These are phyloP conservation scores for Siphlonurus alternatus DNA, from an alignment of 2,888 invertebrate species.

Conservation along the genomic window DNA sequence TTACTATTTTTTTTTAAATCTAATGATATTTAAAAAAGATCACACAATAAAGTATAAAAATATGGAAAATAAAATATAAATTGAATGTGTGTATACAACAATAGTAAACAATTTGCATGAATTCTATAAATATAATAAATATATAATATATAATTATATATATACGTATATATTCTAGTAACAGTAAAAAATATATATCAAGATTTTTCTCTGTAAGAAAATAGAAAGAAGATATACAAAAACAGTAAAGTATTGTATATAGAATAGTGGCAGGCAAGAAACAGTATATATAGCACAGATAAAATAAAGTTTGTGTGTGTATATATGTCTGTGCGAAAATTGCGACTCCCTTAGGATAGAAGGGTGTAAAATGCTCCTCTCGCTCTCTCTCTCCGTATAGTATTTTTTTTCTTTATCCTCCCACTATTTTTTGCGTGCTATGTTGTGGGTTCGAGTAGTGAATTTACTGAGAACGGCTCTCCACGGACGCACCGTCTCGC, in stretches of 20 bases:
- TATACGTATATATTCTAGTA: neutral
- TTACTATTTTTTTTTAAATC: too few relatives aligned
- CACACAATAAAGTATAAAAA: too few relatives aligned
- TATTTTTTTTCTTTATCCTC: neutral
- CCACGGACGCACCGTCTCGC: neutral
- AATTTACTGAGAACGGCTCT: neutral
- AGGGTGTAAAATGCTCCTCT: neutral
- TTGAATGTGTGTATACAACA: too few relatives aligned
- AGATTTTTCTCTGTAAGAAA: too few relatives aligned
- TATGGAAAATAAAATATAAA: too few relatives aligned
- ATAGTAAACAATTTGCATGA: too few relatives aligned
- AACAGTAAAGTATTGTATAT: neutral
- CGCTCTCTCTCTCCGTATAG: neutral
- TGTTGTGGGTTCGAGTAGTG: neutral
- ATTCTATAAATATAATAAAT: too few relatives aligned
- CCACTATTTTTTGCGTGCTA: too few relatives aligned
- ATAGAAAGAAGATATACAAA: too few relatives aligned
- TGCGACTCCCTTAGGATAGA: neutral
- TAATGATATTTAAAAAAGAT: too few relatives aligned
- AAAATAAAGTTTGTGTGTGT: neutral
- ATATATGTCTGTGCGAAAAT: neutral
- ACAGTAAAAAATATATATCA: neutral
- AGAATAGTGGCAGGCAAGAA: too few relatives aligned
- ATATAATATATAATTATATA: neutral
- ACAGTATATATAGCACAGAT: neutral